Conservation (phyloP, 2,888 invertebrate genomes). For the Anthrax anthrax region DNA sequence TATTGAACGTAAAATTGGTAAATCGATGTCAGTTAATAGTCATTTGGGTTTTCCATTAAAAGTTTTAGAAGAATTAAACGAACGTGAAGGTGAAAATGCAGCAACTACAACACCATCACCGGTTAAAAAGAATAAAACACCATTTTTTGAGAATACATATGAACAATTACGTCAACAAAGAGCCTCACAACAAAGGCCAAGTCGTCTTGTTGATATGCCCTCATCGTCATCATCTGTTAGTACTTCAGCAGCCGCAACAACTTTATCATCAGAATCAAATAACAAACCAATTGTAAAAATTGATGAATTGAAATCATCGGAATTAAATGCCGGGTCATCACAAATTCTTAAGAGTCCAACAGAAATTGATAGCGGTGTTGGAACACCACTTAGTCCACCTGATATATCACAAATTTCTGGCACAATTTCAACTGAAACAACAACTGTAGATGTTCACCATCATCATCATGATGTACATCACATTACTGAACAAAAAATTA, state of each 20-base stretch:
- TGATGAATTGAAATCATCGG: not conserved
- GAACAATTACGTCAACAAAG: conserved; percentile 52
- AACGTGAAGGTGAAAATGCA: conserved; percentile 29
- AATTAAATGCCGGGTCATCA: not conserved
- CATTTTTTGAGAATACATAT: conserved; percentile 54
- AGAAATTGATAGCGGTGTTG: conserved; percentile 47
- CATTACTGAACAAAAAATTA: conserved; percentile 19
- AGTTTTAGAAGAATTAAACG: conserved; percentile 34
- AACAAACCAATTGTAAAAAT: not conserved
- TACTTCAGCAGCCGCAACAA: not conserved
- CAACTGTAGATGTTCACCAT: no score
- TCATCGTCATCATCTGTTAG: conserved; percentile 20
- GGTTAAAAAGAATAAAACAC: conserved; percentile 33
- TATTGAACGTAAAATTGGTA: conserved; percentile 32
- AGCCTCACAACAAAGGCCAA: conserved; percentile 36
- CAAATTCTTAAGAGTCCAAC: conserved; percentile 25
- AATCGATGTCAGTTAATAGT: conserved; percentile 34
- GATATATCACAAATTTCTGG: no score
- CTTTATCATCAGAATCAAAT: not conserved
- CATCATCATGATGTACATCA: no score
- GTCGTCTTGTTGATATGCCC: conserved; percentile 12
- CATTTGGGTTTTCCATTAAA: conserved; percentile 33
- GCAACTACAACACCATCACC: conserved; percentile 19
- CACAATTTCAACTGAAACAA: no score
- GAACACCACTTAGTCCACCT: conserved; percentile 46